Percentiles rank a stretch among this genome's conserved stretches.
These are phyloP conservation scores for Drosophila orena DNA, from an alignment of 1,140 invertebrate species.

Conservation along the genomic window DNA sequence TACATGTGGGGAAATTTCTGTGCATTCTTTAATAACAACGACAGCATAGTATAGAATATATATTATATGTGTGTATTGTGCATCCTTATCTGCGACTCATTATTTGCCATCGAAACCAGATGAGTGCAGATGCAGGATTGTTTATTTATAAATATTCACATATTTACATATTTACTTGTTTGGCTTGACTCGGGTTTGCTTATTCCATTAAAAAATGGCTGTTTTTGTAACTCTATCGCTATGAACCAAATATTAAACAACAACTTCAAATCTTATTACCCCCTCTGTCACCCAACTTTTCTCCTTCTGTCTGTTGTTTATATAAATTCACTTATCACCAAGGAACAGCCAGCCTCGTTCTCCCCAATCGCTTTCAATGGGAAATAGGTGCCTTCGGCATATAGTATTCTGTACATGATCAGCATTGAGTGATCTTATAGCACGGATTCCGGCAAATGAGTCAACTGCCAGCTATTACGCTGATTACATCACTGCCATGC, in stretches of 20 bases:
- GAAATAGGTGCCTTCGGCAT: too few relatives aligned
- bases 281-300: too few relatives aligned
- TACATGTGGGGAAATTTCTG: background rate
- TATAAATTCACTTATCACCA: background rate
- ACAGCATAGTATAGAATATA: too few relatives aligned
- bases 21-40: too few relatives aligned
- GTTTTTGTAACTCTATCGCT: background rate
- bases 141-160: constrained; percentile 2
- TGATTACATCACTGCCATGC: constrained; percentile 22
- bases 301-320: too few relatives aligned
- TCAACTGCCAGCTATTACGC: constrained; percentile 11
- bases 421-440: constrained; percentile 3
- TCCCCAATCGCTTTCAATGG: background rate
- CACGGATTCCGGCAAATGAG: constrained; percentile 13
- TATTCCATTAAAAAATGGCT: background rate
- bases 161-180: background rate
- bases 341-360: background rate
- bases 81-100: background rate
- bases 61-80: too few relatives aligned
- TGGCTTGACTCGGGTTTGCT: constrained; percentile 8
- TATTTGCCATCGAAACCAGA: background rate
- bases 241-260: background rate
- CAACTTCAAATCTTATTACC: too few relatives aligned
- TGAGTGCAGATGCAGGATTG: background rate
- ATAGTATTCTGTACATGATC: background rate